Percentiles rank a stretch among this genome's conserved stretches.
phyloP scores from a whole-genome alignment of 2,888 invertebrate genomes.

The Drosophila anomelani region DNA sequence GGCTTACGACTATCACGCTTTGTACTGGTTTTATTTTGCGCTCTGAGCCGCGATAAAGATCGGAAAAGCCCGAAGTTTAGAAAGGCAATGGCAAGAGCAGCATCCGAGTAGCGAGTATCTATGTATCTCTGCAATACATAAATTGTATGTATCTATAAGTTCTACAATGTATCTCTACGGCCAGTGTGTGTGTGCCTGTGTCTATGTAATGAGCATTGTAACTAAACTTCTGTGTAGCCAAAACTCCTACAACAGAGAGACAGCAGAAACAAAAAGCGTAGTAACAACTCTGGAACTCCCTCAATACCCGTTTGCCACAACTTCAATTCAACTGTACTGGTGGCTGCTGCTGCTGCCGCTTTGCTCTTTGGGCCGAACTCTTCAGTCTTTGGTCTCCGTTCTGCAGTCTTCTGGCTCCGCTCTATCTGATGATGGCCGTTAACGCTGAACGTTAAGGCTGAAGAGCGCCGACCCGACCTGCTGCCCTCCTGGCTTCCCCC shows the following conservation, averaged over 20 bases:
- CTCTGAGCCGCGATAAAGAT: slow-evolving; percentile 63
- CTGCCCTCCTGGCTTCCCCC: slow-evolving; percentile 36
- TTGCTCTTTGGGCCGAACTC: slow-evolving; percentile 10
- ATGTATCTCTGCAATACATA: slow-evolving; percentile 78
- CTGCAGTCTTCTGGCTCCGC: slow-evolving; percentile 37
- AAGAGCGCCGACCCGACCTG: slow-evolving; percentile 76
- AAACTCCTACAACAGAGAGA: slow-evolving; percentile 76
- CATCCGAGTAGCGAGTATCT: slow-evolving; percentile 55
- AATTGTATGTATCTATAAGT: slow-evolving; percentile 74
- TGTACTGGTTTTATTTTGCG: slow-evolving; percentile 36
- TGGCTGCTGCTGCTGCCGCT: slow-evolving; percentile 23
- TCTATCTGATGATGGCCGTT: slow-evolving; percentile 79
- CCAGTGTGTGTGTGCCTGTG: slow-evolving; percentile 35
- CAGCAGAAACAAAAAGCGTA: slow-evolving; percentile 42
- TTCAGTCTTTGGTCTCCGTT: slow-evolving; percentile 27
- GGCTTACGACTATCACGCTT: neutral
- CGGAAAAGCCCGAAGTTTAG: slow-evolving; percentile 77
- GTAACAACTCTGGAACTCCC: slow-evolving; percentile 61
- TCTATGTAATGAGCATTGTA: slow-evolving; percentile 79
- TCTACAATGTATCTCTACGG: slow-evolving; percentile 70
- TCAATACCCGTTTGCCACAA: slow-evolving; percentile 76
- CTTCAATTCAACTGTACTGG: slow-evolving; percentile 76
- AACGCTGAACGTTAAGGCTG: slow-evolving; percentile 65
- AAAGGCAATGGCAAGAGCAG: slow-evolving; percentile 67
- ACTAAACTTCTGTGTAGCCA: slow-evolving; percentile 78